Evolutionary conservation across 2,113 vertebrate species (phyloP).

Genomic region (Trogon surrucura): DNA sequence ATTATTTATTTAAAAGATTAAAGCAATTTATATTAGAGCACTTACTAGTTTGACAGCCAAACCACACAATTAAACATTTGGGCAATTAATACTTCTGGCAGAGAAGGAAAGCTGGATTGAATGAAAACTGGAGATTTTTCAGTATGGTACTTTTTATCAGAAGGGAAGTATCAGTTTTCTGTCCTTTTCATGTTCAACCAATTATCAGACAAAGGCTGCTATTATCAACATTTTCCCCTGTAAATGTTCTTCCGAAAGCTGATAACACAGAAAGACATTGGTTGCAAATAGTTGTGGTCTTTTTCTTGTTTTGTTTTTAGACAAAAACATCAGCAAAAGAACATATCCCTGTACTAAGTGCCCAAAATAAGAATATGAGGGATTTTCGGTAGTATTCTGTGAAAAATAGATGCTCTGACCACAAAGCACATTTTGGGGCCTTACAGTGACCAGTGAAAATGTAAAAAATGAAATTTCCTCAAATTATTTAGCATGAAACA

Average conservation of each 20-base stretch:
- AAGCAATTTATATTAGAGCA: not conserved
- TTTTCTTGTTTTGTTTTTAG: not conserved
- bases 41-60: not conserved
- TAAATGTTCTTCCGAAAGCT: not conserved
- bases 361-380: not conserved
- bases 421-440: not conserved
- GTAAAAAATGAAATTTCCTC: not conserved
- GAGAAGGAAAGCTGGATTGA: not conserved
- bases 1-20: not conserved
- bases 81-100: not conserved
- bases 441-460: not conserved
- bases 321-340: not conserved
- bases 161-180: not conserved
- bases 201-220: not conserved
- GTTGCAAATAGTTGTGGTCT: not conserved
- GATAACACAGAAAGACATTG: not conserved
- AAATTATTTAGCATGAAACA: not conserved
- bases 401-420: not conserved
- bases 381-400: not conserved
- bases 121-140: not conserved
- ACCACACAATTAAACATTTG: not conserved
- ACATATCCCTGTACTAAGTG: not conserved
- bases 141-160: not conserved
- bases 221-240: not conserved
- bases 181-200: not conserved